Percentiles rank a stretch among this genome's conserved stretches.
These are phyloP conservation scores for Alexandromys fortis DNA, from an alignment of 2,113 vertebrate genomes.

Conservation along the genomic window DNA sequence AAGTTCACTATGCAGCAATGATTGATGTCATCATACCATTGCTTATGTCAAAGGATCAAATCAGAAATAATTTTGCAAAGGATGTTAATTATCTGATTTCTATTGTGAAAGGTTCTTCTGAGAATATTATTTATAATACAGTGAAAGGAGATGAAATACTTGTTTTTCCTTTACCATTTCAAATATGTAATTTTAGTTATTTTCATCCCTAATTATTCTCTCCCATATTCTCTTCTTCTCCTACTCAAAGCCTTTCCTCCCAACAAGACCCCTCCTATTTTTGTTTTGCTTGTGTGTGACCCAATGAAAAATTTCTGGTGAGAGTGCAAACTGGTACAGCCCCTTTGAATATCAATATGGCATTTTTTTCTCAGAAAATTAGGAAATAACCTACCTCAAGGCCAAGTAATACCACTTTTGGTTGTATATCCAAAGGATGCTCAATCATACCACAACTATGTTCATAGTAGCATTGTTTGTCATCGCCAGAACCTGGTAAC, in stretches of 20 bases:
- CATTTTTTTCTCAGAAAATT: no score
- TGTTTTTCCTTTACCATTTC: background rate
- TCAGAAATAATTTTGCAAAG: background rate
- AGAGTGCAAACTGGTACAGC: no score
- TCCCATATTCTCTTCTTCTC: background rate
- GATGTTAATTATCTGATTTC: background rate
- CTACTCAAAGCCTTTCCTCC: background rate
- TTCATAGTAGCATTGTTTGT: no score
- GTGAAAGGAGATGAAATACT: background rate
- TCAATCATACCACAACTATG: no score
- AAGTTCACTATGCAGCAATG: background rate
- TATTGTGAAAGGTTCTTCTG: background rate
- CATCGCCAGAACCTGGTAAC: no score
- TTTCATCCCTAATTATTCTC: background rate
- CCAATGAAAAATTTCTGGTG: no score
- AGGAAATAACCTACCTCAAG: no score
- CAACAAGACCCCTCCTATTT: background rate
- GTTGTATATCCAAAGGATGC: no score
- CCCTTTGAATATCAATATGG: no score
- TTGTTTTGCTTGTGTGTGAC: background rate
- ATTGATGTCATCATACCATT: background rate
- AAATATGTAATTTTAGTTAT: background rate
- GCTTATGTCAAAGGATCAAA: background rate
- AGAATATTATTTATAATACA: background rate
- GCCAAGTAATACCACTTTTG: no score